Base-by-base conservation (phyloP, 2,113 vertebrate genomes). In the Casuarius casuarius region DNA sequence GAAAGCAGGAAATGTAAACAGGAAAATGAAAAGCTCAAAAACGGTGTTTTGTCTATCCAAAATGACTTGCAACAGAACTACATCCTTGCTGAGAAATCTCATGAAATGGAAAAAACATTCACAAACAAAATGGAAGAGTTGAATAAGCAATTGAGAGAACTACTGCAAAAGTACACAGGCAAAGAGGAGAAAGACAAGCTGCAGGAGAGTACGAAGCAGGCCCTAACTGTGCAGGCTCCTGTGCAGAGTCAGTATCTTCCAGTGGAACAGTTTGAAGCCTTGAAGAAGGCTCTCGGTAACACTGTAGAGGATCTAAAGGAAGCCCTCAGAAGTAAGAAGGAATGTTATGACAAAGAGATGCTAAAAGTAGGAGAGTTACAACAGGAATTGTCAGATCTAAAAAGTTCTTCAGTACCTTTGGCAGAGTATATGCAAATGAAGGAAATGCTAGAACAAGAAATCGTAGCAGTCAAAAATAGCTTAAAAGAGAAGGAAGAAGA, bases 401-500 rank as follows among this genome's bases (percentile, higher is more conserved):
- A 31, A 33, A 74, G 83, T 5, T 94, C 97, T 49, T 96, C 98
- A 0, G 38, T 98, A 59, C 93, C 98, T 25, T 90, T 98, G 93
- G 91, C 81, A 2, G 98, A 99, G 16, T 95, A 99, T 4, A 25
- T 83, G 10, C 82, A 92, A 44, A 78, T 97, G 52, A 98, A 97
- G 79, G 98, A 98, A 7, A 77, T 9, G 52, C 96, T 99, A 18
- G 98, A 99, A 73, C 97, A 86, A 4, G 98, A 99, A 68, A 93
- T 98, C 1, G 11, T 77, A 0, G 42, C 95, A 11, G 63, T 98
- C 5, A 98, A 58, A 38, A 52, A 76, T 44, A 97, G 96, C 33
- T 95, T 99, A 80, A 88, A 88, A 7, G 98, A 98, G 25, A 98
- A 99, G 93, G 98, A 99, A 93, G 98, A 98, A 25, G 99, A 97